Evolutionary conservation across 2,888 invertebrate genomes (phyloP).

Genomic region (Meiosimyza decipiens): DNA sequence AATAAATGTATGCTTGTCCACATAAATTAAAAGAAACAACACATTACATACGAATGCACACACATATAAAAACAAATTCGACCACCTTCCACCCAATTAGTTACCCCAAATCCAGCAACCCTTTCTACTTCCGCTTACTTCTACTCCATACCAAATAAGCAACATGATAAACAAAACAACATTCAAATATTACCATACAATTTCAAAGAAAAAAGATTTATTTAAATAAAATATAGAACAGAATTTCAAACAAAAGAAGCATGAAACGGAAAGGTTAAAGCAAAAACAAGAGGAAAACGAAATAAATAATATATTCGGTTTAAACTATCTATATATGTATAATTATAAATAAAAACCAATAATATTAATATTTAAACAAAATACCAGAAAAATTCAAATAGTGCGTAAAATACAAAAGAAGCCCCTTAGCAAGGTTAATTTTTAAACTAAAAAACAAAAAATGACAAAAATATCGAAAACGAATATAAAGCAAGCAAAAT

Average conservation of each 20-base stretch:
- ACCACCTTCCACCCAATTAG: not conserved
- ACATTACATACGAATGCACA: conserved; percentile 39
- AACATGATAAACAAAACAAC: conserved; percentile 3
- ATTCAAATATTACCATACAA: conserved; percentile 3
- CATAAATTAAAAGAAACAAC: conserved; percentile 26
- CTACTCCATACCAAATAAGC: conserved; percentile 4
- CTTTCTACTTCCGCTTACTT: conserved; percentile 6
- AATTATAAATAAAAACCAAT: conserved; percentile 56
- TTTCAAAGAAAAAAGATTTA: not conserved
- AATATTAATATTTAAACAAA: conserved; percentile 66
- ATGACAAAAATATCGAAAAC: conserved; percentile 16
- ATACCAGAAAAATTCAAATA: conserved; percentile 54
- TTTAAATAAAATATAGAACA: conserved; percentile 12
- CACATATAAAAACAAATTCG: conserved; percentile 47
- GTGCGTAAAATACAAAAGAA: conserved; percentile 19
- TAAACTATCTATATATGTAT: conserved; percentile 66
- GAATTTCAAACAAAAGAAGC: conserved; percentile 11
- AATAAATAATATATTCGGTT: conserved; percentile 62
- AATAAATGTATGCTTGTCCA: conserved; percentile 35
- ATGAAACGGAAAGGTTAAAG: conserved; percentile 41
- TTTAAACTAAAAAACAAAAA: conserved; percentile 5
- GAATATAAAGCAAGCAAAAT: conserved; percentile 15
- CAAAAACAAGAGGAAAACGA: conserved; percentile 44
- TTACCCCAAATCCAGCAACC: not conserved
- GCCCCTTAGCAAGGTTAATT: conserved; percentile 9